phyloP scores from a whole-genome alignment of 1,140 invertebrate genomes.

The Sweltsa coloradensis region DNA sequence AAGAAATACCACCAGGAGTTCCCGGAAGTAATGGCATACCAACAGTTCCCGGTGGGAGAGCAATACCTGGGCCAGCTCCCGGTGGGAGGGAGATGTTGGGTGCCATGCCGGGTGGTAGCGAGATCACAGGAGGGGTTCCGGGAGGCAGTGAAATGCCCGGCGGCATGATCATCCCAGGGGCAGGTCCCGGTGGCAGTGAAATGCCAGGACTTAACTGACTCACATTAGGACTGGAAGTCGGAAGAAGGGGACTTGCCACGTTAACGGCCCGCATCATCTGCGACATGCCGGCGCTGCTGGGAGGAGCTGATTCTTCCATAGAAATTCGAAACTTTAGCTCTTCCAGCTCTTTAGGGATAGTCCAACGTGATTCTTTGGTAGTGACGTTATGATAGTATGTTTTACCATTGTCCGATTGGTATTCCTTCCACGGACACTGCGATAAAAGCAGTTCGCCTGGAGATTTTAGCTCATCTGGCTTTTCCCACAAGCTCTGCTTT shows the following conservation, averaged over 20 bases:
- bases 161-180: too few relatives aligned
- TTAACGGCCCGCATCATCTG: too few relatives aligned
- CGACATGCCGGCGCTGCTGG: too few relatives aligned
- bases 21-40: background rate
- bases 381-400: constrained; percentile 93
- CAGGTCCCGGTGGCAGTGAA: too few relatives aligned
- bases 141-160: constrained; percentile 2
- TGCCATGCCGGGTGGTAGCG: too few relatives aligned
- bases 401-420: constrained; percentile 89
- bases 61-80: background rate
- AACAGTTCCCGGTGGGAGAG: background rate
- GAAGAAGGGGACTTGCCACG: too few relatives aligned
- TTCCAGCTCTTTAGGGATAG: constrained; percentile 83
- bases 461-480: constrained; percentile 91
- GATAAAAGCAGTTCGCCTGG: constrained; percentile 73
- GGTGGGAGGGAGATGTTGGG: too few relatives aligned
- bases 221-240: too few relatives aligned
- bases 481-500: constrained; percentile 95
- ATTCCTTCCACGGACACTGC: constrained; percentile 96
- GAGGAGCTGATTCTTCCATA: constrained; percentile 53
- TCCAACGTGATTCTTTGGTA: constrained; percentile 93
- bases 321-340: constrained; percentile 78
- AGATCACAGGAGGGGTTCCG: too few relatives aligned
- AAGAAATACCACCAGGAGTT: background rate
- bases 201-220: too few relatives aligned